Percentiles rank a stretch among this genome's conserved stretches.
phyloP scores from a whole-genome alignment of 2,888 invertebrate genomes.

The Aphidoletes aphidimyza region DNA sequence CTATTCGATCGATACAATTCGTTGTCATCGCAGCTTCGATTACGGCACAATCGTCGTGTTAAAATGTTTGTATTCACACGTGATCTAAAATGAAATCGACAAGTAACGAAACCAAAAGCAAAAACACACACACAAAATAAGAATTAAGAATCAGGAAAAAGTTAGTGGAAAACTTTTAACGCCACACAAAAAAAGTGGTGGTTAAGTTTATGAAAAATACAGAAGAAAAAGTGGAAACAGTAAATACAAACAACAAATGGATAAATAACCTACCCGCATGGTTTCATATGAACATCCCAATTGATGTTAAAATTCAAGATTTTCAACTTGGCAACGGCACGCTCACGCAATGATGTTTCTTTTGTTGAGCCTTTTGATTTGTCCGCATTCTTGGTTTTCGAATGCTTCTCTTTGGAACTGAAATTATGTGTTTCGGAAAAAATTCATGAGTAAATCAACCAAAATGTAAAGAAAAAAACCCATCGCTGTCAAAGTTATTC shows the following conservation, averaged over 20 bases:
- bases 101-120: too few species aligned
- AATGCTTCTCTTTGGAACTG: constrained; percentile 49
- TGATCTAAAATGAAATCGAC: constrained; percentile 62
- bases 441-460: too few species aligned
- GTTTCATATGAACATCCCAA: constrained; percentile 67
- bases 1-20: constrained; percentile 88
- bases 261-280: constrained; percentile 64
- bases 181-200: neutral
- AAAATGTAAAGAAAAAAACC: too few species aligned
- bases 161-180: neutral
- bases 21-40: constrained; percentile 80
- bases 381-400: constrained; percentile 29
- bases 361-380: constrained; percentile 57
- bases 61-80: constrained; percentile 67
- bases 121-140: neutral
- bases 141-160: neutral
- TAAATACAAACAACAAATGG: neutral
- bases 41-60: constrained; percentile 79
- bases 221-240: neutral
- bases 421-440: too few species aligned
- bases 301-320: constrained; percentile 67
- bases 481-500: too few species aligned
- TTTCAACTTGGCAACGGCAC: constrained; percentile 66
- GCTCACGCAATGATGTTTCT: constrained; percentile 65
- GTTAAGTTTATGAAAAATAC: neutral